These are phyloP conservation scores for Cheilosia pagana DNA, from an alignment of 2,888 invertebrate species.

Conservation along the genomic window DNA sequence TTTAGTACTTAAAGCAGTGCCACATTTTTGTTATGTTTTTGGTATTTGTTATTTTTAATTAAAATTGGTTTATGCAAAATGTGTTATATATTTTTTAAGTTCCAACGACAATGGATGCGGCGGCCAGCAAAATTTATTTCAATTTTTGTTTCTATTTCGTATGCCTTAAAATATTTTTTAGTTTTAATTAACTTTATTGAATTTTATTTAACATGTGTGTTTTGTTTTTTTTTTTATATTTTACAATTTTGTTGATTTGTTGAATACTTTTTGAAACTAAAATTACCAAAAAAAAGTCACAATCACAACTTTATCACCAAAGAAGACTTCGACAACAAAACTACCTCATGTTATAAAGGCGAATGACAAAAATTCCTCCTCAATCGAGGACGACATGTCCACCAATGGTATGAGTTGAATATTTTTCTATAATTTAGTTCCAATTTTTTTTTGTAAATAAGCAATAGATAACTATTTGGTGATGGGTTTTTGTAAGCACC, in stretches of 20 bases:
- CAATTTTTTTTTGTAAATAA: constrained; percentile 39
- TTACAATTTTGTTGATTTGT: constrained; percentile 31
- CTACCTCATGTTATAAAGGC: constrained; percentile 52
- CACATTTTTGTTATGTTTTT: too few relatives aligned
- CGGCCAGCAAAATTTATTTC: too few relatives aligned
- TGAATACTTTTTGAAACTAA: constrained; percentile 13
- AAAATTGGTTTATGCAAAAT: too few relatives aligned
- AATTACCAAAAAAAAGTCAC: constrained; percentile 28
- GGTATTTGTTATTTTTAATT: too few relatives aligned
- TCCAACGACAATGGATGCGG: too few relatives aligned
- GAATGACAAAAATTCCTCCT: constrained; percentile 44
- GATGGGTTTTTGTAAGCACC: constrained; percentile 28
- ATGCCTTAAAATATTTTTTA: background rate
- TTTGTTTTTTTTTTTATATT: constrained; percentile 16
- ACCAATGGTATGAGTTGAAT: constrained; percentile 55
- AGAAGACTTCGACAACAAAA: constrained; percentile 62
- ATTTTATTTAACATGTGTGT: constrained; percentile 1
- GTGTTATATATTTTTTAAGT: too few relatives aligned
- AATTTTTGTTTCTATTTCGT: background rate
- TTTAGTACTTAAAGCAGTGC: too few relatives aligned
- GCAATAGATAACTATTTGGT: constrained; percentile 21
- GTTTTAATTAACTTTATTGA: constrained; percentile 21
- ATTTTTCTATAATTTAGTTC: constrained; percentile 4
- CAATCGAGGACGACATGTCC: constrained; percentile 37
- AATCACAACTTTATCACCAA: constrained; percentile 65